A percentile compares a stretch with the other conserved stretches of the same genome.
Evolutionary conservation across 2,797 vertebrate genomes (phyloP).

Genomic region (Peromyscus nudipes): DNA sequence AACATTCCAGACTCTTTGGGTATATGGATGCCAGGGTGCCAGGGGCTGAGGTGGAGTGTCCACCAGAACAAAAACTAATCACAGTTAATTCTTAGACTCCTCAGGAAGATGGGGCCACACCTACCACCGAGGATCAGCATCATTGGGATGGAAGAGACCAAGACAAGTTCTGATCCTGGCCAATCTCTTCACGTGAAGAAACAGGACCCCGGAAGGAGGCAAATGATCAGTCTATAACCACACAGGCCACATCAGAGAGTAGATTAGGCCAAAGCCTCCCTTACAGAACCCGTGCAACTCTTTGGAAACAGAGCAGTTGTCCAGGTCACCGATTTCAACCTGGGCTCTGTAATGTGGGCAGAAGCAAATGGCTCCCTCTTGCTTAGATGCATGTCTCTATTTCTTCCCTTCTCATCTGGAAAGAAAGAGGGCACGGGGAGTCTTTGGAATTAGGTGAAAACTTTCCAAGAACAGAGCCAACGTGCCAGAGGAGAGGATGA

Average conservation of each 20-base stretch:
- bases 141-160: not conserved
- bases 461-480: conserved; percentile 2
- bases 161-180: not conserved
- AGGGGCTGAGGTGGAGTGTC: too few species aligned
- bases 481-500: not conserved
- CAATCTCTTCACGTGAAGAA: not conserved
- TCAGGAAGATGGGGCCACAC: not conserved
- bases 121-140: not conserved
- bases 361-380: conserved; percentile 18
- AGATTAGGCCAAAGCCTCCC: not conserved
- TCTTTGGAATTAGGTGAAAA: not conserved
- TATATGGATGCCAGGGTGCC: too few species aligned
- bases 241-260: not conserved
- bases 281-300: not conserved
- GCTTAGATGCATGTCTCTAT: not conserved
- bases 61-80: not conserved
- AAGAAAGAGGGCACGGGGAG: not conserved
- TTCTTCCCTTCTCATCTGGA: not conserved
- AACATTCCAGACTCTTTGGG: too few species aligned
- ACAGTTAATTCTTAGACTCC: not conserved
- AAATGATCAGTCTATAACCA: not conserved
- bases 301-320: not conserved
- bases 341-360: not conserved
- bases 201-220: not conserved
- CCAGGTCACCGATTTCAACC: not conserved